These are phyloP conservation scores for Tetraodon nigroviridis DNA, from an alignment of 2,113 vertebrate genomes.

Conservation along the genomic window DNA sequence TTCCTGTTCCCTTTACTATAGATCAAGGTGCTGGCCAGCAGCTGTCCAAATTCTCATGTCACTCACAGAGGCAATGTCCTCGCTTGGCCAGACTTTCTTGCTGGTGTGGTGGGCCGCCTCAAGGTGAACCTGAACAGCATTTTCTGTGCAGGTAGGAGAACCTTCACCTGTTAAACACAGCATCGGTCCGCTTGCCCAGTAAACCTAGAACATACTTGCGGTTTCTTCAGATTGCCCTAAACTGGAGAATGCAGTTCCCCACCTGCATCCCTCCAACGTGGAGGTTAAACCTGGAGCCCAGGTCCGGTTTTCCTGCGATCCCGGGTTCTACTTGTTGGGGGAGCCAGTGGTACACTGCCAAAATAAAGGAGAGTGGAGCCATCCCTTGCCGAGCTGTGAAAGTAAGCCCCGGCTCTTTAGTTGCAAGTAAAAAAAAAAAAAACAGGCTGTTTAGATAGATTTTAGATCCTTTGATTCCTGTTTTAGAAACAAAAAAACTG, in stretches of 20 bases:
- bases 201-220: not conserved
- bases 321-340: constrained; percentile 92
- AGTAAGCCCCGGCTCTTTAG: constrained; percentile 68
- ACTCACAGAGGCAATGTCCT: constrained; percentile 88
- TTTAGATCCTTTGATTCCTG: not conserved
- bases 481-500: not conserved
- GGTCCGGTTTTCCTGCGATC: constrained; percentile 88
- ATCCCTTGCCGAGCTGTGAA: constrained; percentile 87
- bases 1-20: constrained; percentile 50
- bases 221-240: constrained; percentile 82
- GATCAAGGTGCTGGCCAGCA: constrained; percentile 87
- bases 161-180: not conserved
- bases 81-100: constrained; percentile 94
- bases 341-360: constrained; percentile 86
- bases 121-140: constrained; percentile 86
- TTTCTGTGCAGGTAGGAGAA: constrained; percentile 87
- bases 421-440: too few species aligned
- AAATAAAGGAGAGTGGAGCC: constrained; percentile 91
- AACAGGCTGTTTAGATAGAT: too few species aligned
- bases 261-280: constrained; percentile 76
- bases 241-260: constrained; percentile 79
- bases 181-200: not conserved
- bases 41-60: constrained; percentile 80
- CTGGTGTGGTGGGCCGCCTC: constrained; percentile 86
- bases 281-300: constrained; percentile 84